Evolutionary conservation across 2,888 invertebrate species (phyloP).

Genomic region (Plagodis pulveraria): DNA sequence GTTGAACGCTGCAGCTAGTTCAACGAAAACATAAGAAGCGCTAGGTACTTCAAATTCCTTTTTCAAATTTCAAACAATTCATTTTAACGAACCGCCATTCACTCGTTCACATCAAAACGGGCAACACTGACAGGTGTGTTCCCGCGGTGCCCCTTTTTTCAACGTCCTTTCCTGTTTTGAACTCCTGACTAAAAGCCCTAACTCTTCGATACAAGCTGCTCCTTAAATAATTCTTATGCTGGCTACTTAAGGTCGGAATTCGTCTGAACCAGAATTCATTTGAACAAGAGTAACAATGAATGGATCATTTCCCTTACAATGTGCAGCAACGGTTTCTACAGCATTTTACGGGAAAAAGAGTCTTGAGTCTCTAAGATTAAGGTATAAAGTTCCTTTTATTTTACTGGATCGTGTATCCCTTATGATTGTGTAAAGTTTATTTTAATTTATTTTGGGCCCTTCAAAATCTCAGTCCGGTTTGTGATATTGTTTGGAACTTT

Average conservation of each 20-base stretch:
- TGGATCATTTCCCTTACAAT: constrained; percentile 81
- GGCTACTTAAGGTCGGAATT: constrained; percentile 41
- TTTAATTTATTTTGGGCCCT: constrained; percentile 71
- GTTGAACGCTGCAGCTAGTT: constrained; percentile 17
- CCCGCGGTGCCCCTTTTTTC: constrained; percentile 83
- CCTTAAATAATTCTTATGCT: constrained; percentile 14
- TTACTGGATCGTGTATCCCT: constrained; percentile 49
- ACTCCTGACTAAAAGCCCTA: constrained; percentile 48
- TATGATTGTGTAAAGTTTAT: constrained; percentile 62
- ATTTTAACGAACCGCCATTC: constrained; percentile 73
- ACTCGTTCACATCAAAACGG: constrained; percentile 80
- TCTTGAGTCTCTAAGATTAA: constrained; percentile 47
- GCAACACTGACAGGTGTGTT: constrained; percentile 84
- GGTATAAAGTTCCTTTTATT: constrained; percentile 36
- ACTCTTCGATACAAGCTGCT: constrained; percentile 15
- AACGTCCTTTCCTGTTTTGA: constrained; percentile 78
- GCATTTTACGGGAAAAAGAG: constrained; percentile 50
- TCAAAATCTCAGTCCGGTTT: constrained; percentile 55
- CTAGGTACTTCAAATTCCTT: constrained; percentile 22
- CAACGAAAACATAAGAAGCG: constrained; percentile 20
- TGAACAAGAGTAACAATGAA: constrained; percentile 78
- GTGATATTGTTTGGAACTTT: constrained; percentile 49
- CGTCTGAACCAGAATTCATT: constrained; percentile 40
- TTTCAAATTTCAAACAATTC: constrained; percentile 64
- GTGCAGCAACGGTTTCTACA: constrained; percentile 75